Conservation (phyloP, 2,797 vertebrate genomes). For the Eospalax fontanierii region DNA sequence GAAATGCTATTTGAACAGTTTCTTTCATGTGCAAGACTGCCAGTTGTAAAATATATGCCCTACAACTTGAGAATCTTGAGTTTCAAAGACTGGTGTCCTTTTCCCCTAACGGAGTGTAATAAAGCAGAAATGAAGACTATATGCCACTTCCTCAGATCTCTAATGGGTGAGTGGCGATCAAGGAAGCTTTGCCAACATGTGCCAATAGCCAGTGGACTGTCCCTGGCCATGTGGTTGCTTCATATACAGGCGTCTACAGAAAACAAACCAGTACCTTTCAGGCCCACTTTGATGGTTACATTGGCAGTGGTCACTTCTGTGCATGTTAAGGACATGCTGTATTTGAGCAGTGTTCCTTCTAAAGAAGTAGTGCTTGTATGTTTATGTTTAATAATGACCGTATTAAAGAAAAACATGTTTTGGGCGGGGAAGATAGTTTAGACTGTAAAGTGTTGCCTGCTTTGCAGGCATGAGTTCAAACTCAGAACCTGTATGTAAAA, state of each 20-base stretch:
- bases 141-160: background rate
- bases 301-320: background rate
- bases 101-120: slow-evolving; percentile 8
- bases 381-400: background rate
- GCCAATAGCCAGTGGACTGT: background rate
- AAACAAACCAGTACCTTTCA: background rate
- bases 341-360: background rate
- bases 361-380: background rate
- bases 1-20: slow-evolving; percentile 40
- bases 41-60: background rate
- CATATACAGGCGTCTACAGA: background rate
- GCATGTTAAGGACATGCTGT: slow-evolving; percentile 4
- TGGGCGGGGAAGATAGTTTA: background rate
- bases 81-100: slow-evolving; percentile 18
- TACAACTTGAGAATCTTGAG: slow-evolving; percentile 12
- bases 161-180: background rate
- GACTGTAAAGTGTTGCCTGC: background rate
- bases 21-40: slow-evolving; percentile 1
- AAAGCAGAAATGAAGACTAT: slow-evolving; percentile 16
- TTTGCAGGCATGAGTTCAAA: background rate
- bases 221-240: background rate
- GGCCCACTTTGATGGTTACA: background rate
- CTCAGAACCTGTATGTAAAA: background rate
- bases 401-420: background rate
- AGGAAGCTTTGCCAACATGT: background rate